Conservation (phyloP, 2,113 vertebrate genomes). For the Nansenia antarctica region DNA sequence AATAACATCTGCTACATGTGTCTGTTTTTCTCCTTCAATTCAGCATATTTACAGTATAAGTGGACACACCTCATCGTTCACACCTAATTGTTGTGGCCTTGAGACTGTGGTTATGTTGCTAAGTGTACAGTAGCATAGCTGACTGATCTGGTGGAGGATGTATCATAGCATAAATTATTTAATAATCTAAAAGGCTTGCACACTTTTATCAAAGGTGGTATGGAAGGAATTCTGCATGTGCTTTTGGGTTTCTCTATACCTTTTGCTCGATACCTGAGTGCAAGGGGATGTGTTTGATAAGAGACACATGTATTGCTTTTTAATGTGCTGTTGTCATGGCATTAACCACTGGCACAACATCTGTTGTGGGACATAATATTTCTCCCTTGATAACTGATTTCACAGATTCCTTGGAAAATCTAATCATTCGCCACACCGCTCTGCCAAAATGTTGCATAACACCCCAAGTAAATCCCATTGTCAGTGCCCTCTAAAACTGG, state of each 20-base stretch:
- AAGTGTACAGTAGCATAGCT: too few relatives aligned
- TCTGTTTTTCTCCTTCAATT: too few relatives aligned
- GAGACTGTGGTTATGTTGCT: neutral
- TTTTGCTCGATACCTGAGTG: too few relatives aligned
- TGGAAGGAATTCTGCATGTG: neutral
- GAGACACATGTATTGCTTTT: neutral
- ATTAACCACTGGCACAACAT: neutral
- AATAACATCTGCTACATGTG: too few relatives aligned
- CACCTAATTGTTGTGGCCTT: too few relatives aligned
- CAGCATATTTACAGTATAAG: neutral
- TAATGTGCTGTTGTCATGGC: neutral
- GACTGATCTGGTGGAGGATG: too few relatives aligned
- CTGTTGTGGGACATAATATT: constrained; percentile 18
- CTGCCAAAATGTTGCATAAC: constrained; percentile 30
- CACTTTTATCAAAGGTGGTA: neutral
- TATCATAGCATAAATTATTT: too few relatives aligned
- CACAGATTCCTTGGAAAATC: constrained; percentile 27
- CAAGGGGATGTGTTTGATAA: too few relatives aligned
- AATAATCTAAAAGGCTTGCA: too few relatives aligned
- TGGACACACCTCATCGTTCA: neutral
- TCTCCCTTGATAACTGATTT: constrained; percentile 20
- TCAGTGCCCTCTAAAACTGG: constrained; percentile 24
- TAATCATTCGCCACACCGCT: neutral
- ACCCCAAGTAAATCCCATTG: constrained; percentile 13
- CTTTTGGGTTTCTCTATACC: neutral